phyloP scores from a whole-genome alignment of 2,888 invertebrate genomes.

The Clepsis dumicolana region DNA sequence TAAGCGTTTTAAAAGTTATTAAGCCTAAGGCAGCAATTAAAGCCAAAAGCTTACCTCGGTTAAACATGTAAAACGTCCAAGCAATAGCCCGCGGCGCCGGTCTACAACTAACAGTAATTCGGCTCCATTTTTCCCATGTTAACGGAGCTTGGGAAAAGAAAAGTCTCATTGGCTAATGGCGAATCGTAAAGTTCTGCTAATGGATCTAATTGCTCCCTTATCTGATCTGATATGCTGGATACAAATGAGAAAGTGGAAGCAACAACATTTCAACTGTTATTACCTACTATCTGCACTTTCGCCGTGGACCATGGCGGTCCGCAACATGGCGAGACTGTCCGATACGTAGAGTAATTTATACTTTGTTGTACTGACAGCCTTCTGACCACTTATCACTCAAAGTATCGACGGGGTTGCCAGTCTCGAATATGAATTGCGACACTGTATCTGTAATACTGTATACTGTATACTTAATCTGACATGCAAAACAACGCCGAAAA shows the following conservation, averaged over 20 bases:
- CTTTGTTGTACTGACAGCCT: constrained; percentile 38
- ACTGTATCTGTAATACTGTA: constrained; percentile 7
- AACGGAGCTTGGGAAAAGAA: constrained; percentile 41
- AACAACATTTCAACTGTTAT: constrained; percentile 46
- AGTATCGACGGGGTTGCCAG: constrained; percentile 25
- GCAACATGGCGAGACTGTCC: constrained; percentile 31
- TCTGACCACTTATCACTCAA: constrained; percentile 41
- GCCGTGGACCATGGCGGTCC: constrained; percentile 48
- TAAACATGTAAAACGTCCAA: constrained; percentile 56
- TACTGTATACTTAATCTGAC: constrained; percentile 15
- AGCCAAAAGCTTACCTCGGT: constrained; percentile 63
- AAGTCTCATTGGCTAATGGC: constrained; percentile 23
- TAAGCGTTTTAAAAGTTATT: constrained; percentile 51
- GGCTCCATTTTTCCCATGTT: constrained; percentile 12
- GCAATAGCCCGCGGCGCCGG: constrained; percentile 50
- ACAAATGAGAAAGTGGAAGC: constrained; percentile 50
- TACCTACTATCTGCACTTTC: constrained; percentile 51
- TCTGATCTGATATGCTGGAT: constrained; percentile 50
- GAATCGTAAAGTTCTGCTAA: constrained; percentile 45
- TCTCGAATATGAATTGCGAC: background rate
- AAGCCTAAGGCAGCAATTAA: constrained; percentile 73
- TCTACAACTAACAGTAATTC: constrained; percentile 8
- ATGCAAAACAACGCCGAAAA: constrained; percentile 3
- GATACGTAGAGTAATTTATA: constrained; percentile 38
- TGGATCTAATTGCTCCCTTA: constrained; percentile 57